phyloP scores from a whole-genome alignment of 1,140 invertebrate genomes.

The Prorops nasuta region DNA sequence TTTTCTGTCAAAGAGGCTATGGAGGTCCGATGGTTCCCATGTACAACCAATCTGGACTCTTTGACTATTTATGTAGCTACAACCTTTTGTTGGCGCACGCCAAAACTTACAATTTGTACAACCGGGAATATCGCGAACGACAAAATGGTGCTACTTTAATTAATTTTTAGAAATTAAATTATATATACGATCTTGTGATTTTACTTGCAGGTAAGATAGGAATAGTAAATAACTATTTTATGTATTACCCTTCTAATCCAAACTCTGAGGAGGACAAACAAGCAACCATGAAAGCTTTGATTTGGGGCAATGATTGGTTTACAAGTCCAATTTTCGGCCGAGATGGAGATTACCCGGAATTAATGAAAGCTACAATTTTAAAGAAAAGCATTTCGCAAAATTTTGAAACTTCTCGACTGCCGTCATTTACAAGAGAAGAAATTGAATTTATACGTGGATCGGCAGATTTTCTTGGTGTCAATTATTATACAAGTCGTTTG shows the following conservation, averaged over 20 bases:
- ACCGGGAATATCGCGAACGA: constrained; percentile 36
- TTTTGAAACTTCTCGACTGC: constrained; percentile 53
- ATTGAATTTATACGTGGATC: constrained; percentile 47
- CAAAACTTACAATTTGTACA: constrained; percentile 48
- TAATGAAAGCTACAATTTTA: constrained; percentile 51
- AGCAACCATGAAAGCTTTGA: constrained; percentile 56
- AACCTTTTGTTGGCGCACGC: constrained; percentile 50
- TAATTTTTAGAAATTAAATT: neutral
- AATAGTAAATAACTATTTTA: constrained; percentile 62
- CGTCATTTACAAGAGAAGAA: constrained; percentile 52
- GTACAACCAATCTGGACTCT: neutral
- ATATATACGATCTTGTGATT: neutral
- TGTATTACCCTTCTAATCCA: constrained; percentile 60
- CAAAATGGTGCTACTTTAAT: constrained; percentile 40
- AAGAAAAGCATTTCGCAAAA: constrained; percentile 51
- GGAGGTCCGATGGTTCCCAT: neutral
- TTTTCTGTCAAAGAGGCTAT: constrained; percentile 23
- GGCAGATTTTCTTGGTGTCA: constrained; percentile 51
- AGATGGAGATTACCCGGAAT: constrained; percentile 59
- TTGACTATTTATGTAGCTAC: constrained; percentile 46
- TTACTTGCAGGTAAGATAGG: constrained; percentile 62
- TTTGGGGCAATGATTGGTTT: constrained; percentile 60
- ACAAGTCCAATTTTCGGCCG: constrained; percentile 55
- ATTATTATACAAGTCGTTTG: constrained; percentile 32
- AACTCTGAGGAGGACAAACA: constrained; percentile 50